Evolutionary conservation across 53 echinoderm and acorn worm species (phyloP).

Genomic region (Paracentrotus lividus): DNA sequence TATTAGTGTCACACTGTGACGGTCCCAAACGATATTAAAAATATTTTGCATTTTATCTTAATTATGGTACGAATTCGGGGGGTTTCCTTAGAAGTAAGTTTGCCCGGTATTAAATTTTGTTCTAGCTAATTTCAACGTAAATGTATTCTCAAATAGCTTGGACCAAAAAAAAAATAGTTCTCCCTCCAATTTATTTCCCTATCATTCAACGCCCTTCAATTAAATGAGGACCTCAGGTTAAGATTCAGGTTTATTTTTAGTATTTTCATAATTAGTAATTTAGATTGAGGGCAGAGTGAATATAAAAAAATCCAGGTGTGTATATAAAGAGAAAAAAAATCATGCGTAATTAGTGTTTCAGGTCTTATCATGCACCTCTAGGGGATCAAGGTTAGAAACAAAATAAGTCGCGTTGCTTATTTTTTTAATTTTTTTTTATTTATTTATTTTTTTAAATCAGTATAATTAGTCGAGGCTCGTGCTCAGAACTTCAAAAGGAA

Average conservation of each 20-base stretch:
- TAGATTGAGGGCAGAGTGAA: not conserved
- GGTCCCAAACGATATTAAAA: not conserved
- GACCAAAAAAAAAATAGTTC: not conserved
- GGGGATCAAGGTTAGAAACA: not conserved
- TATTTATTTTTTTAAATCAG: too few relatives aligned
- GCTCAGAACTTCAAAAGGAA: not conserved
- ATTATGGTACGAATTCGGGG: not conserved
- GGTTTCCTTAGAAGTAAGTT: not conserved
- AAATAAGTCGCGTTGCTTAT: not conserved
- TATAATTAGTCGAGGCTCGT: constrained; percentile 42
- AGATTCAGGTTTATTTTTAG: constrained; percentile 5
- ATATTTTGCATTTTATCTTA: too few relatives aligned
- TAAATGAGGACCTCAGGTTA: not conserved
- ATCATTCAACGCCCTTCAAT: constrained; percentile 18
- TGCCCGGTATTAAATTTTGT: too few relatives aligned
- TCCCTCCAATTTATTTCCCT: not conserved
- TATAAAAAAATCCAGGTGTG: constrained; percentile 13
- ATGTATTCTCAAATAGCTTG: not conserved
- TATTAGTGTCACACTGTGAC: too few relatives aligned
- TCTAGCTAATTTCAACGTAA: too few relatives aligned
- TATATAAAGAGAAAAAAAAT: not conserved
- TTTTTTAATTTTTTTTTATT: too few relatives aligned
- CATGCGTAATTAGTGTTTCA: constrained; percentile 1
- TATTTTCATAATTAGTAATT: constrained; percentile 46
- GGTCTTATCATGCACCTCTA: not conserved